Evolutionary conservation across 2,113 vertebrate species (phyloP).

Genomic region (Barbus barbus): DNA sequence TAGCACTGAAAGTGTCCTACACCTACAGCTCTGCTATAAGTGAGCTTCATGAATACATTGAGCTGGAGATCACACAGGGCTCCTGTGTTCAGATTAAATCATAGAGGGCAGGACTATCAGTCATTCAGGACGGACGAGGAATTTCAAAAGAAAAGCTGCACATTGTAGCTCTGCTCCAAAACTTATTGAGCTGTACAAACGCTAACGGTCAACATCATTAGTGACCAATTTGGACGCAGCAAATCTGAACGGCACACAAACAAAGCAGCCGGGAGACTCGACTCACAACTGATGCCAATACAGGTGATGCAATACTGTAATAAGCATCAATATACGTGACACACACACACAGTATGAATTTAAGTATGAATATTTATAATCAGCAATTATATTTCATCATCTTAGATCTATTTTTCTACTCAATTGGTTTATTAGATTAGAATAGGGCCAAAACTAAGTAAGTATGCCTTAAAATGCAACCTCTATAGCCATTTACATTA

Average conservation of each 20-base stretch:
- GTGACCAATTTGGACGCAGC: background rate
- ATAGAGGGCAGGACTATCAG: background rate
- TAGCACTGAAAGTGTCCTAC: background rate
- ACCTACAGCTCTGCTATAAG: conserved; percentile 3
- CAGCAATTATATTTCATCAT: background rate
- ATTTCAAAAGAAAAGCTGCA: background rate
- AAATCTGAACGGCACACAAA: background rate
- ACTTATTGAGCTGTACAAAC: background rate
- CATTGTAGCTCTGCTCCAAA: background rate
- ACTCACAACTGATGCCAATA: background rate
- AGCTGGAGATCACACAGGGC: background rate
- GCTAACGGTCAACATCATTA: background rate
- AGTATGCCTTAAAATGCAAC: background rate
- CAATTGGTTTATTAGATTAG: background rate
- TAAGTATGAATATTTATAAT: background rate
- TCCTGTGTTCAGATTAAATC: background rate
- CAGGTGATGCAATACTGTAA: background rate
- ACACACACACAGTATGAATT: background rate
- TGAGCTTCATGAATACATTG: conserved; percentile 8
- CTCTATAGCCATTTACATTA: background rate
- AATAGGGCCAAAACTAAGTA: background rate
- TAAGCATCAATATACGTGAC: background rate
- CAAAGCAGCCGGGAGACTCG: background rate
- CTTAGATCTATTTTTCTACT: background rate
- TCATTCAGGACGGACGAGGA: background rate